Conservation (phyloP, 1,140 invertebrate species). For the Drosophila arizonae region DNA sequence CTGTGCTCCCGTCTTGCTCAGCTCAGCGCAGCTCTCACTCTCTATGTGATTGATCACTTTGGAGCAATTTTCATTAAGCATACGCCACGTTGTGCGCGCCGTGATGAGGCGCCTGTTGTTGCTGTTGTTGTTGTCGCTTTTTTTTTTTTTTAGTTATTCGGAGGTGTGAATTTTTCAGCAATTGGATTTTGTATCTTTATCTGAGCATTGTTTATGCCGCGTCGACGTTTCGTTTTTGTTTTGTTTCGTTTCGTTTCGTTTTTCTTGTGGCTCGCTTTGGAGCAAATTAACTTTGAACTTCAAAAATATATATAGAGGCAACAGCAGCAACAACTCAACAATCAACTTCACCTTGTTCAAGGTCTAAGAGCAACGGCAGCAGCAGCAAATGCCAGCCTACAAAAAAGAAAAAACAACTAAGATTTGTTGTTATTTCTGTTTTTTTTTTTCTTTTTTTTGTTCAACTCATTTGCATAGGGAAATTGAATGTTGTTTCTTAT, state of each 20-base stretch:
- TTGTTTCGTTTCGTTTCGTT: conserved; percentile 37
- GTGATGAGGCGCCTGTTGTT: conserved; percentile 11
- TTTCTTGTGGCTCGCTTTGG: conserved; percentile 39
- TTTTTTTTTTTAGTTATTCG: not conserved
- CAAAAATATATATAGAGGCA: conserved; percentile 43
- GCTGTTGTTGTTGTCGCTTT: not conserved
- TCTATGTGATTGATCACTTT: conserved; percentile 28
- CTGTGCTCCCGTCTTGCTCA: conserved; percentile 3
- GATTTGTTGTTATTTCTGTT: conserved; percentile 29
- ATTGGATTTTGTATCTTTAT: conserved; percentile 61
- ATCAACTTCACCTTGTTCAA: conserved; percentile 80
- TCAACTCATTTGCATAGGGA: conserved; percentile 71
- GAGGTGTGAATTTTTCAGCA: conserved; percentile 71
- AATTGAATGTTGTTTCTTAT: conserved; percentile 61
- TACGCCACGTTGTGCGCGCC: conserved; percentile 53
- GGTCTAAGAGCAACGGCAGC: conserved; percentile 66
- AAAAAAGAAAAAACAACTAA: conserved; percentile 21
- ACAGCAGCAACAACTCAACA: conserved; percentile 49
- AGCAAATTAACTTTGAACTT: conserved; percentile 77
- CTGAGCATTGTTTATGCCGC: conserved; percentile 52
- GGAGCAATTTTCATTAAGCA: conserved; percentile 46
- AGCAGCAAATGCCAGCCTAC: conserved; percentile 39
- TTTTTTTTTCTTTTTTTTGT: conserved; percentile 31
- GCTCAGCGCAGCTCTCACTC: conserved; percentile 7
- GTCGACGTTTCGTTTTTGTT: conserved; percentile 21